These are phyloP conservation scores for Rattus norvegicus DNA, from an alignment of 2,113 vertebrate species.

Conservation along the genomic window DNA sequence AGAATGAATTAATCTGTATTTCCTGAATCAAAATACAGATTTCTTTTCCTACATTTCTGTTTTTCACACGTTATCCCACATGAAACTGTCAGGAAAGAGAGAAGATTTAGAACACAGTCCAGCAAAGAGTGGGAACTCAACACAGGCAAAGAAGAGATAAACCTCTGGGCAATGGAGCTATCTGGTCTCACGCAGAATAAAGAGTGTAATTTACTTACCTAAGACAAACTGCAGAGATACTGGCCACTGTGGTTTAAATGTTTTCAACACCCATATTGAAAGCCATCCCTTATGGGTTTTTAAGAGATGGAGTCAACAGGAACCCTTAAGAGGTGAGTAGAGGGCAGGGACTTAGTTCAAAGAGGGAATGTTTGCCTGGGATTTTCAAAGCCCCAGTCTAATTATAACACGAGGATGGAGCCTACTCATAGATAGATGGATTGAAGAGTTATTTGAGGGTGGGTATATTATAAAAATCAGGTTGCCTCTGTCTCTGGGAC, in stretches of 20 bases:
- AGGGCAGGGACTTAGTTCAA: neutral
- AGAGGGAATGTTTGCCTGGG: neutral
- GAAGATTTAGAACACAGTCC: neutral
- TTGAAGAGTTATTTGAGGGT: neutral
- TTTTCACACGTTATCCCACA: slow-evolving; percentile 31
- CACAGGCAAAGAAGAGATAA: neutral
- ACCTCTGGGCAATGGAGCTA: neutral
- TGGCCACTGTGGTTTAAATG: neutral
- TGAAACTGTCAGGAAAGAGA: slow-evolving; percentile 30
- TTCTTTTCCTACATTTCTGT: neutral
- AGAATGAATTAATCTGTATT: slow-evolving; percentile 11
- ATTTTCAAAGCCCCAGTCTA: neutral
- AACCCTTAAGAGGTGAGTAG: neutral
- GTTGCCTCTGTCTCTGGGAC: neutral
- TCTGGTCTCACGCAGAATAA: neutral
- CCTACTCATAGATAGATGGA: neutral
- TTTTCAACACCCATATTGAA: neutral
- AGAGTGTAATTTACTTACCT: neutral
- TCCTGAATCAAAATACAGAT: neutral
- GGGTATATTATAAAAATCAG: neutral
- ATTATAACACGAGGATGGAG: neutral
- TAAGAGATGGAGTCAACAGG: neutral
- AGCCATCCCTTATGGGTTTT: neutral
- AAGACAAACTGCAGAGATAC: neutral
- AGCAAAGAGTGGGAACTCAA: neutral